A percentile compares a stretch with the other conserved stretches of the same genome.
phyloP scores from a whole-genome alignment of 1,140 invertebrate genomes.

The Pogonognathellus flavescens region DNA sequence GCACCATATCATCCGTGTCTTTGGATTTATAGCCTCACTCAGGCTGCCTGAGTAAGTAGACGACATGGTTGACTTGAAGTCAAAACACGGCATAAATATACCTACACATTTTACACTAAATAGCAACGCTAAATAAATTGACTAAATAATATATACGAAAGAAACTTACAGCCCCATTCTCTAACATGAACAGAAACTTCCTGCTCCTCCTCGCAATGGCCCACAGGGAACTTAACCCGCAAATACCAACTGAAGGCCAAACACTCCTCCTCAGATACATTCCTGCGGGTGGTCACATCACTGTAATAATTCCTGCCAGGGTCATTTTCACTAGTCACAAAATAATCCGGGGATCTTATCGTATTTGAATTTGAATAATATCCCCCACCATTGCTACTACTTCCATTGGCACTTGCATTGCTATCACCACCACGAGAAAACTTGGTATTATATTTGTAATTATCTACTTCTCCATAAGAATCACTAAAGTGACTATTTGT shows the following conservation, averaged over 20 bases:
- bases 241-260: slow-evolving; percentile 51
- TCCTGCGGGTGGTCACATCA: slow-evolving; percentile 36
- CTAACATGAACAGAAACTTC: slow-evolving; percentile 55
- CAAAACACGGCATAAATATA: not conserved
- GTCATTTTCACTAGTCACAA: not conserved
- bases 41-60: not conserved
- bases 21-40: not conserved
- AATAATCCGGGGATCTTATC: not conserved
- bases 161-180: slow-evolving; percentile 61
- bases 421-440: not conserved
- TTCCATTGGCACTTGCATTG: not conserved
- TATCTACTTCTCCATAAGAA: slow-evolving; percentile 14
- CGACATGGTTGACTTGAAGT: not conserved
- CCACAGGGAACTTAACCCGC: slow-evolving; percentile 31
- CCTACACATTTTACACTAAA: not conserved
- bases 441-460: slow-evolving; percentile 23
- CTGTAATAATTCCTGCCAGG: slow-evolving; percentile 29
- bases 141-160: not conserved
- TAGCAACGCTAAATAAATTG: not conserved
- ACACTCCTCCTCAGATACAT: slow-evolving; percentile 35
- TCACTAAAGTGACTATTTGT: slow-evolving; percentile 47
- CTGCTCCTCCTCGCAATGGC: slow-evolving; percentile 57
- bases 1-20: not conserved
- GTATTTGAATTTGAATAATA: not conserved
- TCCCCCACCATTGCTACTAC: not conserved